Conservation (phyloP, 2,113 vertebrate species). For the Arothron firmamentum region DNA sequence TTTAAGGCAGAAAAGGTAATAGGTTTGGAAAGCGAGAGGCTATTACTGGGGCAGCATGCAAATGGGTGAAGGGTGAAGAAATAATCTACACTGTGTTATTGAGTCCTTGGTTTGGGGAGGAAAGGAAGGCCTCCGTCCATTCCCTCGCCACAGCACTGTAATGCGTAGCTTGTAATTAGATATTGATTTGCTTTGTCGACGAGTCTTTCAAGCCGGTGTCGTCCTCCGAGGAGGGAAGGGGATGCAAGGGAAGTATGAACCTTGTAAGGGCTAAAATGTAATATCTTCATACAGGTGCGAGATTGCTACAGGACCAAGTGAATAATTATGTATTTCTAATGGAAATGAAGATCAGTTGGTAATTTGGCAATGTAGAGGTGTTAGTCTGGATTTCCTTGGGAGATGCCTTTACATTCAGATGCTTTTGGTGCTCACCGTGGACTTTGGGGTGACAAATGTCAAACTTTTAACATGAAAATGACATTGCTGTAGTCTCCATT, state of each 20-base stretch:
- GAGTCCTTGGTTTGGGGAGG: constrained; percentile 54
- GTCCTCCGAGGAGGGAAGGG: constrained; percentile 50
- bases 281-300: constrained; percentile 51
- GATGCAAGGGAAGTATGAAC: constrained; percentile 68
- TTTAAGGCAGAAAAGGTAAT: constrained; percentile 57
- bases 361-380: constrained; percentile 4
- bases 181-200: constrained; percentile 83
- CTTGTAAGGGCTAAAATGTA: constrained; percentile 59
- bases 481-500: too few relatives aligned
- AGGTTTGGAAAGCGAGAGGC: constrained; percentile 52
- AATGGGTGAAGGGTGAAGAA: constrained; percentile 64
- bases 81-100: constrained; percentile 69
- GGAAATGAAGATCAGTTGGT: constrained; percentile 25
- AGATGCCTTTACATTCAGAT: background rate
- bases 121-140: constrained; percentile 52
- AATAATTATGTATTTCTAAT: constrained; percentile 48
- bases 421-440: too few relatives aligned
- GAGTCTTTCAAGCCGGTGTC: constrained; percentile 64
- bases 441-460: too few relatives aligned
- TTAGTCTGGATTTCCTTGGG: constrained; percentile 17
- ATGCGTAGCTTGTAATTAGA: constrained; percentile 81
- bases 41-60: constrained; percentile 67
- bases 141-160: constrained; percentile 50
- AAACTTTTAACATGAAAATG: too few relatives aligned
- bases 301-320: constrained; percentile 11